Conservation (phyloP, 2,797 vertebrate species). For the Phylloscopus collybita region DNA sequence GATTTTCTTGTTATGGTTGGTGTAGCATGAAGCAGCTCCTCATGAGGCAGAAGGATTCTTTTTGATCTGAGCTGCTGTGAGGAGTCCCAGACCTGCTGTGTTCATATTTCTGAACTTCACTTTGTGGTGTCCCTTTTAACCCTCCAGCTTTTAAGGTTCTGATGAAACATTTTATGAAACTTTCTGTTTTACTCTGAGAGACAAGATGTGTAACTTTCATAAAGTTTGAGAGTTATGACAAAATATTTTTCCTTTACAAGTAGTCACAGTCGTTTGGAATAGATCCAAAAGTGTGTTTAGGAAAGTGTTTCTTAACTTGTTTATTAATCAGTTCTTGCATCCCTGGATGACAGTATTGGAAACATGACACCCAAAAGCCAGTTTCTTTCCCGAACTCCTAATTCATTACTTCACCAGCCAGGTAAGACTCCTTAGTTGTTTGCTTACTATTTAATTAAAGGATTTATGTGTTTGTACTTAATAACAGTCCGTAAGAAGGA, state of each 20-base stretch:
- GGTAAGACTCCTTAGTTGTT: conserved; percentile 76
- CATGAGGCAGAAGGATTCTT: not conserved
- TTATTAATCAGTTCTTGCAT: conserved; percentile 66
- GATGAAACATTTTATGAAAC: not conserved
- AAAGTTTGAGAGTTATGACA: not conserved
- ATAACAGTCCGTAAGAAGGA: not conserved
- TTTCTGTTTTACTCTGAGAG: not conserved
- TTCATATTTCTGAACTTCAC: not conserved
- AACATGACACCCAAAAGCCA: conserved; percentile 77
- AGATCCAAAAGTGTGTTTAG: not conserved
- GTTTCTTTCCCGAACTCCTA: conserved; percentile 81
- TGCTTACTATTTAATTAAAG: not conserved
- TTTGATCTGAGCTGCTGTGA: not conserved
- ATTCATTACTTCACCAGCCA: conserved; percentile 83
- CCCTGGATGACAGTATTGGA: conserved; percentile 74
- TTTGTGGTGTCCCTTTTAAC: not conserved
- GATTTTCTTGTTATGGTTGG: not conserved
- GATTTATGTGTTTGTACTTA: not conserved
- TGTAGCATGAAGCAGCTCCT: not conserved
- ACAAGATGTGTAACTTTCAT: not conserved
- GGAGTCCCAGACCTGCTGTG: not conserved
- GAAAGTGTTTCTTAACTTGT: conserved; percentile 68
- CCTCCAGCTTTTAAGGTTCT: not conserved
- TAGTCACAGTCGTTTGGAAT: not conserved
- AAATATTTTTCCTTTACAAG: not conserved